A percentile compares a stretch with the other conserved stretches of the same genome.
Conservation (phyloP, 2,797 vertebrate genomes). For the Tragelaphus eurycerus region DNA sequence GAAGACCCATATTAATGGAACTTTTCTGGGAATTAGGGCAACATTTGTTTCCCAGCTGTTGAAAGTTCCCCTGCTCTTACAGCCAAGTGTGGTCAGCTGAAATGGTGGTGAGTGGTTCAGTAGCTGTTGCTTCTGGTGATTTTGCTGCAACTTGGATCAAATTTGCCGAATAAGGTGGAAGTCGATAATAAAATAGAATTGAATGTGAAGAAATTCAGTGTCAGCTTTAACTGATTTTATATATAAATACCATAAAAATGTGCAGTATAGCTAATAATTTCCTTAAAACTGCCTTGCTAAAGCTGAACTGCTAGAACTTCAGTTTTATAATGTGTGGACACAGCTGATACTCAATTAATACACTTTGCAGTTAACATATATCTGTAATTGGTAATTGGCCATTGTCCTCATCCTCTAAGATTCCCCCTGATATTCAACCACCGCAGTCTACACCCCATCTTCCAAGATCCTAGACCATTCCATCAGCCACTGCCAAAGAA, state of each 20-base stretch:
- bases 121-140: background rate
- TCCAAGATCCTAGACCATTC: background rate
- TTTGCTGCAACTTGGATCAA: background rate
- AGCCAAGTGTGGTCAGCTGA: slow-evolving; percentile 12
- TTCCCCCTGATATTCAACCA: background rate
- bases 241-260: background rate
- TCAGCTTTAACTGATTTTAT: slow-evolving; percentile 18
- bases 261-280: background rate
- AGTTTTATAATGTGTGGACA: slow-evolving; percentile 9
- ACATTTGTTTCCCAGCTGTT: slow-evolving; percentile 73
- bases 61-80: background rate
- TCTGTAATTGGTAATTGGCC: background rate
- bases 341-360: background rate
- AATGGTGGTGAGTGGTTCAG: background rate
- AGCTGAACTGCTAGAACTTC: background rate
- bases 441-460: background rate
- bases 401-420: background rate
- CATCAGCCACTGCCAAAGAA: background rate
- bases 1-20: background rate
- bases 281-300: background rate
- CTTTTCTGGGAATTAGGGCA: slow-evolving; percentile 65
- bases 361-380: background rate
- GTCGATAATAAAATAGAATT: background rate
- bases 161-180: background rate
- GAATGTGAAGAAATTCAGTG: background rate